Evolutionary conservation across 2,797 vertebrate genomes (phyloP), one percentile per base, ranked within the genome.

Genomic region (Emydoidea blandingii): DNA sequence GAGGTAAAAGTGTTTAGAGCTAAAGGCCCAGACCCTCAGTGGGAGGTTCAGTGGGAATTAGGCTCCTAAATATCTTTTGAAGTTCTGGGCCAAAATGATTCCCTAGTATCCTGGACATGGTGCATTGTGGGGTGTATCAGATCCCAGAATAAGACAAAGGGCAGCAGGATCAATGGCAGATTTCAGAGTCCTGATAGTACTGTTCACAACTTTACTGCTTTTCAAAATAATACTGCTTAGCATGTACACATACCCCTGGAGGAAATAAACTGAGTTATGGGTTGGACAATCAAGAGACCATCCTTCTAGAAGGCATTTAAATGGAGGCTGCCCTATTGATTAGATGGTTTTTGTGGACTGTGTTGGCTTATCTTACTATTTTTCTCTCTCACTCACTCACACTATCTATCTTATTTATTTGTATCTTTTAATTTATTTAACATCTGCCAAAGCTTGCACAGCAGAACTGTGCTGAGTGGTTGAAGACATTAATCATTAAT

Each of bases 191-290:
- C 86, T 65, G n/a, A 41, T 95, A 95, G 97, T 41, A 98, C 98
- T 27, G 89, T 98, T 81, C 79, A 98, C 41, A 98, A 98, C 90
- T 98, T 98, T 88, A 97, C 98, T 91, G 92, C 99, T 81, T 98
- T 98, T 37, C 98, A 99, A 97, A 95, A 92, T 85, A 99, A 41
- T 12, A 88, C 41, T 50, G 37, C 87, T 3, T 49, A 29, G 12
- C 74, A 49, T 85, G 93, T 92, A 21, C 19, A 53, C 4, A 98
- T 95, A 98, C 98, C 37, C 98, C 98, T 0, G 62, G 99, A 81
- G 98, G 98, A 84, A 96, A 97, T 12, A 98, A 97, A 85, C 81
- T 98, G 19, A 95, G 88, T 87, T 99, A 98, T 12, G 98, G 99
- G 41, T 98, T 98, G 50, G 98, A 98, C 53, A 98, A 91, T 84